phyloP scores from a whole-genome alignment of 1,140 invertebrate species.

The Pissodes strobi region DNA sequence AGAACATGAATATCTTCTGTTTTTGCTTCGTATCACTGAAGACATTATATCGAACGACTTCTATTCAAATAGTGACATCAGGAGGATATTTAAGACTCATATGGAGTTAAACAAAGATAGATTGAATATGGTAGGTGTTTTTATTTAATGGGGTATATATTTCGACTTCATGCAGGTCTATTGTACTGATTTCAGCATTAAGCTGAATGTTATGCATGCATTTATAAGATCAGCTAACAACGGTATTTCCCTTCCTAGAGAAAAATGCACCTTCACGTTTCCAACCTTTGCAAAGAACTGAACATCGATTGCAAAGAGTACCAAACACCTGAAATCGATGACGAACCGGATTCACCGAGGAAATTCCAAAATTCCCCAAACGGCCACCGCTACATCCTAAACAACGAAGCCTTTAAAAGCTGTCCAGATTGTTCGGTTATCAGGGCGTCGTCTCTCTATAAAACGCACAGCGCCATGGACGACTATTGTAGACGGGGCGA shows the following conservation, averaged over 20 bases:
- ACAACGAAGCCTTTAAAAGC: slow-evolving; percentile 14
- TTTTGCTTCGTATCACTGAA: slow-evolving; percentile 50
- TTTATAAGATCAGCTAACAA: too few species aligned
- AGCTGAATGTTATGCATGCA: too few species aligned
- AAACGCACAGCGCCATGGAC: background rate
- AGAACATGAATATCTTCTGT: slow-evolving; percentile 49
- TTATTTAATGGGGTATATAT: too few species aligned
- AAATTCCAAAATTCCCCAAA: slow-evolving; percentile 7
- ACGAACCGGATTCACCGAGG: background rate
- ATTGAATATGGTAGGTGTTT: slow-evolving; percentile 42
- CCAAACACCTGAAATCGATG: slow-evolving; percentile 1
- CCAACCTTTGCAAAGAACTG: slow-evolving; percentile 36
- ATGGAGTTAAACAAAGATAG: slow-evolving; percentile 44
- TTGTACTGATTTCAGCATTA: too few species aligned
- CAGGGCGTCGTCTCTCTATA: slow-evolving; percentile 6
- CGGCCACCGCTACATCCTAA: background rate
- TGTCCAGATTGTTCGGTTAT: slow-evolving; percentile 21
- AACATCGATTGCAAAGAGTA: slow-evolving; percentile 30
- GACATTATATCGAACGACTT: slow-evolving; percentile 49
- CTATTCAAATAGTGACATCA: slow-evolving; percentile 44
- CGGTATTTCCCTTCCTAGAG: slow-evolving; percentile 28
- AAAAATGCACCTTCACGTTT: slow-evolving; percentile 37
- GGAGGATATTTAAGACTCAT: slow-evolving; percentile 45
- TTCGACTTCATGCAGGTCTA: too few species aligned
- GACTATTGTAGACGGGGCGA: too few species aligned